Base-by-base conservation (phyloP, 23 tunicate genomes). In the Aplidium turbinatum region DNA sequence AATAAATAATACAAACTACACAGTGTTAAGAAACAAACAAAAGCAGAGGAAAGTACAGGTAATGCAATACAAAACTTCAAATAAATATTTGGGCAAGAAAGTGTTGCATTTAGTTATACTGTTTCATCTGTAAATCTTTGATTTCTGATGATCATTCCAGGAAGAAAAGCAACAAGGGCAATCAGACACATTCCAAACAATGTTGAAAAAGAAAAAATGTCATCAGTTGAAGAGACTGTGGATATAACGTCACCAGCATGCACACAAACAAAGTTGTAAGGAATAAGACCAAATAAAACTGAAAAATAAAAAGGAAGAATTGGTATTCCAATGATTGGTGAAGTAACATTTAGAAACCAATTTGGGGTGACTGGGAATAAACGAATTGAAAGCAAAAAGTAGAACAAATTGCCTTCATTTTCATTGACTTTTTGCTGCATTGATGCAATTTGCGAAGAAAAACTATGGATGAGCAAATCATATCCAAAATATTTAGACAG, bases 221-320 rank as follows among this genome's bases (percentile, higher is more conserved):
- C 85, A 63, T 86, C 72, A 19, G 79, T 11, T 13, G 93, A 78
- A 5, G 28, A 72, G 0, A 86, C 29, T 7, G 85, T 29, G 35
- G 81, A 61, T 35, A 86, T 23, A 18, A 79, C 51, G 28, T 52
- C 50, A 1, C 91, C 91, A 27, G 93, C 64, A 30, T 86, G 85
- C 0, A 86, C 93, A 64, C 93, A 86, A 1, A 86, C 72, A 64
- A 86, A 86, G 46, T 86, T 86, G 65, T 86, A 86, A 3, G 93
- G 93, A 80, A 86, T 86, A 52, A 86, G 40, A 27, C 93, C 93
- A 71, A 86, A 26, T 16, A 78, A 53, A 30, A 78, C 93, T n/a
- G 93, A 86, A 50, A 86, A 46, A 33, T 55, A 86, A 54, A 86
- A 86, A 4, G 72, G 53, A 4, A 45, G 35, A n/a, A 78, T 64